These are phyloP conservation scores for Hydractinia echinata DNA, from an alignment of 30 jellyfish, hydroid and myxozoan genomes.

Conservation along the genomic window DNA sequence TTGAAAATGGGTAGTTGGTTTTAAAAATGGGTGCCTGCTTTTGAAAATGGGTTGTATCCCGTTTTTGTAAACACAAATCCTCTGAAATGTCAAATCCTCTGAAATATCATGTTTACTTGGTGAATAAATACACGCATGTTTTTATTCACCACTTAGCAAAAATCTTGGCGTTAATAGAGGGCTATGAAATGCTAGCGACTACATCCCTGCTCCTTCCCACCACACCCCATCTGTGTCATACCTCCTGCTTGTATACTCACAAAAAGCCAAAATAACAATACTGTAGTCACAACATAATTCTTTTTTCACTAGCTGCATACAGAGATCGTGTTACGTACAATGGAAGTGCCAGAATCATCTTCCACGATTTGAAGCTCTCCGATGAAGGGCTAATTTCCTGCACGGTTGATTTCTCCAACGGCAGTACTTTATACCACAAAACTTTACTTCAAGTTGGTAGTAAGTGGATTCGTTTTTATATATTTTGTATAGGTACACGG, in stretches of 20 bases:
- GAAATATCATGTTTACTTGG: too few species aligned
- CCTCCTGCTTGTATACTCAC: too few species aligned
- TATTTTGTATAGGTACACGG: background rate
- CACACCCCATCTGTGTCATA: background rate
- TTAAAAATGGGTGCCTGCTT: too few species aligned
- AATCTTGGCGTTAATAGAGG: too few species aligned
- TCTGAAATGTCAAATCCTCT: too few species aligned
- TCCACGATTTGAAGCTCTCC: background rate
- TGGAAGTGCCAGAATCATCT: constrained; percentile 2
- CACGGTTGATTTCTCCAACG: constrained; percentile 6
- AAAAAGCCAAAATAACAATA: too few species aligned
- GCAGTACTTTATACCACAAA: background rate
- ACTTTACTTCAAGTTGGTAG: background rate
- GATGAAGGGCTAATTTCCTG: constrained; percentile 1
- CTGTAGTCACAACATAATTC: background rate
- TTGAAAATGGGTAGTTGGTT: too few species aligned
- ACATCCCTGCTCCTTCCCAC: background rate
- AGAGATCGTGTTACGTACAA: background rate
- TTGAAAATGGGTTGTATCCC: too few species aligned
- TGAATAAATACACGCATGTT: too few species aligned
- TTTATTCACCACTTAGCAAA: too few species aligned
- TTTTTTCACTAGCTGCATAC: background rate
- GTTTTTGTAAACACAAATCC: too few species aligned
- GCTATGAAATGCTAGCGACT: too few species aligned
- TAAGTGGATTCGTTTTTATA: background rate